phyloP scores from a whole-genome alignment of 2,888 invertebrate genomes.

The Melanargia galathea region DNA sequence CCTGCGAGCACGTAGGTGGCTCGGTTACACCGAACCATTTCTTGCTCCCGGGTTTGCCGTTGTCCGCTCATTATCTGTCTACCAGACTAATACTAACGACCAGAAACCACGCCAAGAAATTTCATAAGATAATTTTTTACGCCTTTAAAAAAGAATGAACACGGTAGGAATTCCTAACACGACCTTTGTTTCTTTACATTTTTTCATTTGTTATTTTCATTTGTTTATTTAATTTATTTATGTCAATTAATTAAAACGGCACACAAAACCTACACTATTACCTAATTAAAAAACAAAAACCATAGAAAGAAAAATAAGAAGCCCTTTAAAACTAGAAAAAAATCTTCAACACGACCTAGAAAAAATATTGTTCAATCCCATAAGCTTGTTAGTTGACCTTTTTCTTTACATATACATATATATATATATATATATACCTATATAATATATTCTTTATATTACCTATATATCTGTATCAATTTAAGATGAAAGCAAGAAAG shows the following conservation, averaged over 20 bases:
- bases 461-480: too few relatives aligned
- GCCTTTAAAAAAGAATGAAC: constrained; percentile 57
- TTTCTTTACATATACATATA: neutral
- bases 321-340: too few relatives aligned
- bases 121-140: constrained; percentile 75
- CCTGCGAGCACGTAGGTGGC: constrained; percentile 71
- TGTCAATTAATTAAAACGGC: too few relatives aligned
- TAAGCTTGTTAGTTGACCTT: neutral
- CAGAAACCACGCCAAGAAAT: constrained; percentile 63
- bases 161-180: neutral
- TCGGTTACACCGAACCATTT: constrained; percentile 70
- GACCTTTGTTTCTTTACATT: neutral
- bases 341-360: too few relatives aligned
- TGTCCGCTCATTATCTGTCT: constrained; percentile 74
- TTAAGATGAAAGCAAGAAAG: too few relatives aligned
- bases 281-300: too few relatives aligned
- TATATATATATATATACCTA: too few relatives aligned
- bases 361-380: neutral
- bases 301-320: too few relatives aligned
- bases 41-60: constrained; percentile 67
- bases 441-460: too few relatives aligned
- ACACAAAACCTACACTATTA: too few relatives aligned
- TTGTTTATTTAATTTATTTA: too few relatives aligned
- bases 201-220: neutral
- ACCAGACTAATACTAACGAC: constrained; percentile 61